Base-by-base conservation (phyloP, 30 jellyfish, hydroid and myxozoan species). In the Aurelia coerulea region DNA sequence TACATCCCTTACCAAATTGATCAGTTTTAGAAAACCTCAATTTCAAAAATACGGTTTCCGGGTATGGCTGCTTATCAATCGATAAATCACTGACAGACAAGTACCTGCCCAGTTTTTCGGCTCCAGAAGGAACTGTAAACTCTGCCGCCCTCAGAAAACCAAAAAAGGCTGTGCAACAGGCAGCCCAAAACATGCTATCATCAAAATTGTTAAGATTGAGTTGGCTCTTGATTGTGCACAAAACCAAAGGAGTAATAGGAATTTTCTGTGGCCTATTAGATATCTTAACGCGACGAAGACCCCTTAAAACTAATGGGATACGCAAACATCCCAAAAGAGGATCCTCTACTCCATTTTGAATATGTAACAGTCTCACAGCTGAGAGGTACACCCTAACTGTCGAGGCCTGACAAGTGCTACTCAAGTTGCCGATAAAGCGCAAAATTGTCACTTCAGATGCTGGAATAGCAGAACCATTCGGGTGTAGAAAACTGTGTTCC, bases 101-200 rank as follows among this genome's bases (percentile, higher is more conserved):
- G 3, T 15, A 18, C 18, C 49, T n/a, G 11, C 3, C 31, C 14
- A 60, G 16, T 16, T 60, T 58, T 8, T 2, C 17, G 5, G 49
- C 49, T 37, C 5, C 49, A 37, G 49, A 4, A 4, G 49, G 5
- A 37, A 37, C 49, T 42, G 71, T 74, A 74, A 74, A 46, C n/a
- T 74, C 85, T 17, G 85, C 85, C 2, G 71, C 46, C 33, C 85
- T n/a, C 10, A 74, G 46, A 34, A 74, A 74, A 52, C 85, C 85
- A 74, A 33, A 77, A 32, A 59, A 77, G 60, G 76, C 78, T 1
- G 65, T 53, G 18, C 88, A 59, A 62, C 88, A 77, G 6, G 88
- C 88, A 13, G 79, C 79, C 79, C 88, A 56, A 11, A 53, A 58
- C 56, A 53, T 77, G 74, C 52, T 13, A 52, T 17, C 52, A 17